Evolutionary conservation across 2,797 vertebrate genomes (phyloP).

Genomic region (Anguilla anguilla): DNA sequence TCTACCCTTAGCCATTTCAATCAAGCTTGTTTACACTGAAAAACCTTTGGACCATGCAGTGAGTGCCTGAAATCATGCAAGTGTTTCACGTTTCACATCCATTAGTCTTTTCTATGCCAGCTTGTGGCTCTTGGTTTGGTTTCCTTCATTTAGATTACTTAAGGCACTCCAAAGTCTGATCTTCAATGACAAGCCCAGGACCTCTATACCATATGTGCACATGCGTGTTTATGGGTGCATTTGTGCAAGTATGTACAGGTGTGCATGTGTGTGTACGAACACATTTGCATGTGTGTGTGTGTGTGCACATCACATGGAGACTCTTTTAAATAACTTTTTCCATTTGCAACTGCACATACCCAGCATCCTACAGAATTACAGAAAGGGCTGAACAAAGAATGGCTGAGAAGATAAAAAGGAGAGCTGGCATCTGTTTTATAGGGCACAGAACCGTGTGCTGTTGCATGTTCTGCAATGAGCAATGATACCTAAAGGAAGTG

Average conservation of each 20-base stretch:
- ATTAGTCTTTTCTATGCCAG: background rate
- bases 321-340: background rate
- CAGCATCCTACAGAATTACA: background rate
- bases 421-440: background rate
- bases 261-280: background rate
- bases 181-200: background rate
- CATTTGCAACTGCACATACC: background rate
- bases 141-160: background rate
- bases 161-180: background rate
- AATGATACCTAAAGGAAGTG: background rate
- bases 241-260: background rate
- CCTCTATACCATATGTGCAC: background rate
- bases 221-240: background rate
- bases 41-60: background rate
- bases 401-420: background rate
- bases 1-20: background rate
- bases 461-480: background rate
- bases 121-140: background rate
- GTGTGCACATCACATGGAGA: background rate
- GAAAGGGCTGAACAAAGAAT: background rate
- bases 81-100: background rate
- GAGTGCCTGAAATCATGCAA: background rate
- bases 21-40: conserved; percentile 14
- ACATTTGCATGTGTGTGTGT: background rate
- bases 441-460: background rate